Base-by-base conservation (phyloP, 1,140 invertebrate genomes). In the Sinonovacula constricta region DNA sequence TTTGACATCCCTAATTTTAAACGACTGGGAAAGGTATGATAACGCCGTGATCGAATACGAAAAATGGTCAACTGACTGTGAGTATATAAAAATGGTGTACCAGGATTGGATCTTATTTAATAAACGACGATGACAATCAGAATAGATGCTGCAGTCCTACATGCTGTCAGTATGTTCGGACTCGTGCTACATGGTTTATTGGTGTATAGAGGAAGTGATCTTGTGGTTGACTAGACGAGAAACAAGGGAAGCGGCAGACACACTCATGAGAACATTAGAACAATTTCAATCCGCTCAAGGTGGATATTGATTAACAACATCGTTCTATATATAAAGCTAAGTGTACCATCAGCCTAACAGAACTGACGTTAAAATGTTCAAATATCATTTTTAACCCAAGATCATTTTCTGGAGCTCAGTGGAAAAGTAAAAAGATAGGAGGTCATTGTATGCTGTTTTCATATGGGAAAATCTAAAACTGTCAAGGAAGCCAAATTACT, bases 1-100 rank as follows among this genome's bases (percentile, higher is more conserved):
- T n/a, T n/a, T n/a, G n/a, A n/a, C n/a, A n/a, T n/a, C n/a, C n/a
- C n/a, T n/a, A n/a, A n/a, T n/a, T n/a, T n/a, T n/a, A n/a, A 75
- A 75, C 26, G 33, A 75, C 22, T 75, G 71, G 71, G 62, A 56
- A 1, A n/a, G 14, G 28, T 56, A n/a, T 49, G 59, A 75, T 24
- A 30, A 53, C n/a, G 62, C 39, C 14, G 36, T 63, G n/a, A 56
- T 15, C 2, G 62, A 75, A 66, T 62, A 75, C 34, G 15, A 51
- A 26, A 36, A 57, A 26, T 54, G 39, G 60, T 53, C 26, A 22
- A 28, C 34, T n/a, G 49, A 39, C 49, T 75, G 71, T 66, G 34
- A 30, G 24, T 75, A 33, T 75, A 60, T 45, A 24, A 65, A 75
- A 36, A 66, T 75, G 51, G 26, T 68, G 39, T 45, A 45, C 39